Percentiles rank a stretch among this genome's conserved stretches.
Conservation (phyloP, 2,797 vertebrate species). For the Buceros bicornis region DNA sequence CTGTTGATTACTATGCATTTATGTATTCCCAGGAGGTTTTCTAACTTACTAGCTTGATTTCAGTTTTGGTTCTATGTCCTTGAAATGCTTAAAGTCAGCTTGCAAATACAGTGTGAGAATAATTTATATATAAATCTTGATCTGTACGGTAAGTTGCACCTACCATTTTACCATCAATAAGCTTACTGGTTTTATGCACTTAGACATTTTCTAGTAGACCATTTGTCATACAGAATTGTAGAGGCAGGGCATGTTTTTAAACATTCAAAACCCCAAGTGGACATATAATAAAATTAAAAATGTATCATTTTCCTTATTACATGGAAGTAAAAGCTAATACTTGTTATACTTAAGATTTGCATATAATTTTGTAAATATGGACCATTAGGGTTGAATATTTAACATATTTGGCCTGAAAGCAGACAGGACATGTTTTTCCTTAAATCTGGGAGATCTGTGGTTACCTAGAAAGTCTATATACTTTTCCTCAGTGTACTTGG, state of each 20-base stretch:
- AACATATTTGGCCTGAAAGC: background rate
- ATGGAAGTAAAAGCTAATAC: background rate
- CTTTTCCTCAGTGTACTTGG: background rate
- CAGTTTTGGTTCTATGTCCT: background rate
- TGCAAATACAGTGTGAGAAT: background rate
- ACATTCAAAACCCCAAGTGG: background rate
- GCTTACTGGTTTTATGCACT: background rate
- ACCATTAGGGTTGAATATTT: background rate
- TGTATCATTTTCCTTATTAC: background rate
- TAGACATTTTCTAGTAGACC: background rate
- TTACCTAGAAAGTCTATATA: background rate
- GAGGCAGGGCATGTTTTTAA: background rate
- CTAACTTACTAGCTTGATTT: background rate
- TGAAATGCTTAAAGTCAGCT: background rate
- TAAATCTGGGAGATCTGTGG: background rate
- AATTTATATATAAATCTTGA: background rate
- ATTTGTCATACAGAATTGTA: background rate
- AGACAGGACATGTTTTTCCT: background rate
- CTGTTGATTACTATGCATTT: background rate
- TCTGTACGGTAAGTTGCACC: background rate
- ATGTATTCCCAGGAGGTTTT: background rate
- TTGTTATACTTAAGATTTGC: background rate
- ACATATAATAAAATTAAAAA: background rate
- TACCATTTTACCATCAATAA: background rate
- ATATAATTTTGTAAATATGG: too few relatives aligned